Evolutionary conservation across 2,888 invertebrate species (phyloP).

Genomic region (Parelbella ahira): DNA sequence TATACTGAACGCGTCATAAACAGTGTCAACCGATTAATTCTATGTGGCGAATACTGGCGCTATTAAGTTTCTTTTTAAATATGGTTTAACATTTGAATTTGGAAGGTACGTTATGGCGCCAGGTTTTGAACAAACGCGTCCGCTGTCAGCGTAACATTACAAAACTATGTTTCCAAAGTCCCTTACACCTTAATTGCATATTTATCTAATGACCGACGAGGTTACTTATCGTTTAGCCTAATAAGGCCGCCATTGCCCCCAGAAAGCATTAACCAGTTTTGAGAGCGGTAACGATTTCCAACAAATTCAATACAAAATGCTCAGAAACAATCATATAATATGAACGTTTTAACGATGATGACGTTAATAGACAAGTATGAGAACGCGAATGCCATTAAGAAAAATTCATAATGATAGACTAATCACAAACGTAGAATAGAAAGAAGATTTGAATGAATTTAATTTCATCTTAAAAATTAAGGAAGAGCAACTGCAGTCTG

Average conservation of each 20-base stretch:
- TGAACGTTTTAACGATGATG: too few relatives aligned
- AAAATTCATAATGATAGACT: too few relatives aligned
- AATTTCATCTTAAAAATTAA: too few relatives aligned
- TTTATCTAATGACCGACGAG: conserved; percentile 60
- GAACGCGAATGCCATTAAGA: too few relatives aligned
- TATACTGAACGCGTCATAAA: conserved; percentile 7
- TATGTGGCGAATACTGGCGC: conserved; percentile 2
- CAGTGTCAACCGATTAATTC: background rate
- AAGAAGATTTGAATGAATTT: too few relatives aligned
- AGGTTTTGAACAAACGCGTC: conserved; percentile 24
- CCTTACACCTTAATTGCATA: conserved; percentile 56
- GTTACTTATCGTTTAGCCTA: conserved; percentile 57
- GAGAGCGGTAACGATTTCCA: conserved; percentile 45
- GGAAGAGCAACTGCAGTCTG: too few relatives aligned
- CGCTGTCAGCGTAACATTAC: conserved; percentile 26
- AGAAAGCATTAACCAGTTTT: conserved; percentile 33
- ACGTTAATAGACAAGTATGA: too few relatives aligned
- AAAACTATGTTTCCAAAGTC: conserved; percentile 36
- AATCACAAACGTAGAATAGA: too few relatives aligned
- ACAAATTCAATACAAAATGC: conserved; percentile 13
- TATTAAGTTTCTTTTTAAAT: conserved; percentile 11
- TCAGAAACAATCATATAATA: conserved; percentile 13
- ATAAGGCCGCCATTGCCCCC: conserved; percentile 41
- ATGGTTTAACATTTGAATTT: conserved; percentile 8
- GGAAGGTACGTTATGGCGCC: background rate